Percentiles rank a stretch among this genome's conserved stretches.
Evolutionary conservation across 1,140 invertebrate genomes (phyloP).

Genomic region (Marisa cornuarietis): DNA sequence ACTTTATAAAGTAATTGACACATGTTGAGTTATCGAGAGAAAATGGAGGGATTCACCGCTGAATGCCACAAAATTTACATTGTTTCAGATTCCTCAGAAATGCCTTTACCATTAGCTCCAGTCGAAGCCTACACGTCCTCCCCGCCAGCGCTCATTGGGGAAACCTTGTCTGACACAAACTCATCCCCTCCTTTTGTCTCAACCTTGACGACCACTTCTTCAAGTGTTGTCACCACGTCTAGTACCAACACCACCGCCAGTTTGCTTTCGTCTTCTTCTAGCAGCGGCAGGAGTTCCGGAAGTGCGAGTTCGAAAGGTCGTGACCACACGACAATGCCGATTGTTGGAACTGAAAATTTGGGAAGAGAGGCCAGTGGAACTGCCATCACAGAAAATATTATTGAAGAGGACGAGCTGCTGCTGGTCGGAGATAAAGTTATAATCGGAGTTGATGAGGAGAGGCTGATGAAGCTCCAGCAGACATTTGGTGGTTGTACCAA

Average conservation of each 20-base stretch:
- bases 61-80: too few relatives aligned
- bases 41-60: too few relatives aligned
- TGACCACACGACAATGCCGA: not conserved
- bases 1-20: too few relatives aligned
- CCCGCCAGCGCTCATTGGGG: not conserved
- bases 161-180: not conserved
- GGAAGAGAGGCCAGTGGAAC: not conserved
- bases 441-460: conserved; percentile 12
- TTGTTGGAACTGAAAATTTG: not conserved
- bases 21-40: too few relatives aligned
- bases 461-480: conserved; percentile 18
- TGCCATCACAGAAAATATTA: not conserved
- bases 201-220: not conserved
- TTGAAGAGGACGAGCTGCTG: not conserved
- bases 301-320: not conserved
- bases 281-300: not conserved
- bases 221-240: not conserved
- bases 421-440: conserved; percentile 15
- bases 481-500: conserved; percentile 9
- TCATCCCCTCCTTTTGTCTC: not conserved
- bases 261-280: not conserved
- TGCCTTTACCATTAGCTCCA: not conserved
- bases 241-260: not conserved
- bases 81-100: too few relatives aligned
- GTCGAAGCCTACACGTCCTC: not conserved